Base-by-base conservation (phyloP, 2,888 invertebrate genomes). In the Nomada fabriciana region DNA sequence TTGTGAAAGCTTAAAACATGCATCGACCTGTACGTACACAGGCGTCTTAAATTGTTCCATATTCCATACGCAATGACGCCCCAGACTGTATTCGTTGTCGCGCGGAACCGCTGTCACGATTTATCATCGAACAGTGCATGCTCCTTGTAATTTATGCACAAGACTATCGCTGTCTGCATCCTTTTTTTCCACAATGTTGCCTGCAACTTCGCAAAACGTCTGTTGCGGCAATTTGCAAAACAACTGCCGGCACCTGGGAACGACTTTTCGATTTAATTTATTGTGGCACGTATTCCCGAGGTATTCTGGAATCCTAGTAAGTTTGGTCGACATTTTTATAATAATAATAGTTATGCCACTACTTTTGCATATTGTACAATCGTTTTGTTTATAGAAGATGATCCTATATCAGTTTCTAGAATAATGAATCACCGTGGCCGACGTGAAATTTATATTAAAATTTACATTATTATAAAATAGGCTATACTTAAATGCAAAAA, bases 61-160 rank as follows among this genome's bases (percentile, higher is more conserved):
- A 73, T 76, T 76, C 76, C 75, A 64, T 76, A 73, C 80, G 80
- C 85, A 72, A 78, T 72, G 82, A 72, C 77, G 84, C 10, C 71
- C 70, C 77, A 77, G 60, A 77, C 81, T 68, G 87, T 75, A 76
- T 67, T 82, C 78, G 73, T 80, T 83, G 85, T 83, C 81, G 81
- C 52, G 67, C 57, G 52, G 60, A 50, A 55, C 68, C 68, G 43
- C 55, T 18, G 76, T 52, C 64, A 86, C 88, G 88, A 88, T 88
- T 88, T 86, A 88, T 88, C 85, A 74, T 81, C 75, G 53, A 60
- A 60, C 81, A 64, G 71, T 60, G 81, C 80, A 67, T 76, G 78
- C 74, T 83, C 47, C 82, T 72, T 74, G 84, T 88, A 88, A 88
- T 86, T 88, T 88, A 88, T 88, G 88, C 84, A 85, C 78, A 64